Evolutionary conservation across 2,888 invertebrate genomes (phyloP).

Genomic region (Zaprionus obscuricornis): DNA sequence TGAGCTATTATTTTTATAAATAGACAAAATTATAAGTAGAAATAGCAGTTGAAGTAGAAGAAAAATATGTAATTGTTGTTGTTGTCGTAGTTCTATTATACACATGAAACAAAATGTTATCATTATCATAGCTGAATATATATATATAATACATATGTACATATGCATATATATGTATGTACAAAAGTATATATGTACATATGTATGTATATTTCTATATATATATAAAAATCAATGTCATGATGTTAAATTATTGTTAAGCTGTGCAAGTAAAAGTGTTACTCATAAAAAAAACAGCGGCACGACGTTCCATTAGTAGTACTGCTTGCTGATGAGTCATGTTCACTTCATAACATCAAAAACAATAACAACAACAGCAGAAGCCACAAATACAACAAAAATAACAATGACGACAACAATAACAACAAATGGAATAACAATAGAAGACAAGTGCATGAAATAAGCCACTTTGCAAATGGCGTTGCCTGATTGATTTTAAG

Average conservation of each 20-base stretch:
- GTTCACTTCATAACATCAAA: too few relatives aligned
- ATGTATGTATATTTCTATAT: neutral
- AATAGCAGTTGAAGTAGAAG: too few relatives aligned
- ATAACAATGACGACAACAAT: slow-evolving; percentile 2
- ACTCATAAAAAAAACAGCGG: slow-evolving; percentile 30
- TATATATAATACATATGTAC: neutral
- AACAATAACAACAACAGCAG: too few relatives aligned
- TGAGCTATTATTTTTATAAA: too few relatives aligned
- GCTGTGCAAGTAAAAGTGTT: slow-evolving; percentile 9
- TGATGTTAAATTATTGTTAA: neutral
- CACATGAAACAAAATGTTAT: too few relatives aligned
- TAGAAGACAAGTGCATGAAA: slow-evolving; percentile 20
- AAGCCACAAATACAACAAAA: slow-evolving; percentile 1
- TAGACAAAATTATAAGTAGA: too few relatives aligned
- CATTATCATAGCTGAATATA: too few relatives aligned
- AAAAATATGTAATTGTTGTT: too few relatives aligned
- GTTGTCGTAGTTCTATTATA: too few relatives aligned
- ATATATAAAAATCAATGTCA: too few relatives aligned
- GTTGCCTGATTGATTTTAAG: slow-evolving; percentile 42
- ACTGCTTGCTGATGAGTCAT: slow-evolving; percentile 33
- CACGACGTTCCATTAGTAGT: slow-evolving; percentile 1
- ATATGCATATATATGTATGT: neutral
- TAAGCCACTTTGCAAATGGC: slow-evolving; percentile 49
- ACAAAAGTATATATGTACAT: neutral
- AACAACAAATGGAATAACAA: slow-evolving; percentile 6